Percentiles rank a stretch among this genome's conserved stretches.
Evolutionary conservation across 92 coral and sea anemone species (phyloP).

Genomic region (Hydrozoanthus gracilis): DNA sequence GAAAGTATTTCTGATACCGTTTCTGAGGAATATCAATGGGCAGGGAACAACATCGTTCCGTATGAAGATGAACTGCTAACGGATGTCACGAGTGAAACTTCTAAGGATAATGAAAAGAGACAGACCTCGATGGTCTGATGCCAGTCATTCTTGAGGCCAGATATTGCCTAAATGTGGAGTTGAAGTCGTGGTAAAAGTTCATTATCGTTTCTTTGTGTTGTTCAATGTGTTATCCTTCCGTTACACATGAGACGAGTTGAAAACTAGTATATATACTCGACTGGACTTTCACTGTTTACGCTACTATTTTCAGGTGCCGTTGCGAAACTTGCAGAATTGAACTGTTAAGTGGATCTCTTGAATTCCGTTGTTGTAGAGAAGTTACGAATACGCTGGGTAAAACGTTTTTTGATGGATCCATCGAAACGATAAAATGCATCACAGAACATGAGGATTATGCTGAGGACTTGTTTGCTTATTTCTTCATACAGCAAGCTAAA

Average conservation of each 20-base stretch:
- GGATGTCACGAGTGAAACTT: not conserved
- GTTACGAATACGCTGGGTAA: not conserved
- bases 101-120: constrained; percentile 14
- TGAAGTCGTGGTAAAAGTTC: not conserved
- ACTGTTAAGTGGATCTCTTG: no score
- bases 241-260: not conserved
- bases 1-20: not conserved
- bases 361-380: no score
- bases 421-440: not conserved
- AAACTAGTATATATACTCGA: not conserved
- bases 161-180: not conserved
- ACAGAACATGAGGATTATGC: not conserved
- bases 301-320: not conserved
- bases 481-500: not conserved
- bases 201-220: not conserved
- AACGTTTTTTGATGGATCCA: not conserved
- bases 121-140: constrained; percentile 39
- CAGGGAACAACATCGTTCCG: constrained; percentile 27
- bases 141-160: constrained; percentile 29
- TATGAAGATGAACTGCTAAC: constrained; percentile 49
- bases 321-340: not conserved
- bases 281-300: no score
- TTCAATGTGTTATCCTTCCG: not conserved
- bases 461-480: not conserved
- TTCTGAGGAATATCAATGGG: not conserved